phyloP scores from a whole-genome alignment of 2,113 vertebrate species.

The Phylloscopus trochiloides region DNA sequence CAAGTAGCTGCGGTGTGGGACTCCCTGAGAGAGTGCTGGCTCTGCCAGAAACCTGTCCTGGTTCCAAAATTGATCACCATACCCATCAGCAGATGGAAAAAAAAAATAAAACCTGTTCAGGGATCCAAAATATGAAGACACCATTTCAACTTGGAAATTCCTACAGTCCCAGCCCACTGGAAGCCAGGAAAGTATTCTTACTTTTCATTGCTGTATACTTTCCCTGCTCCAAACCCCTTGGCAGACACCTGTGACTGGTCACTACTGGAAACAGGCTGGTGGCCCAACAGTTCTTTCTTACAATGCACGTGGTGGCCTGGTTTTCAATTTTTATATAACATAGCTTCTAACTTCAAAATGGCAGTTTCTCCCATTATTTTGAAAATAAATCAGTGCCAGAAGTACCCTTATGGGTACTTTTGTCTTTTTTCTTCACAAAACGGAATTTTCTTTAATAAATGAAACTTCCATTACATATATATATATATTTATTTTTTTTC shows the following conservation, averaged over 20 bases:
- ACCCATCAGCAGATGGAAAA: not conserved
- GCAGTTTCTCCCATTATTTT: not conserved
- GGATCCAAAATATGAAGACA: fast-evolving
- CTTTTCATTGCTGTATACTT: not conserved
- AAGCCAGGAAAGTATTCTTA: not conserved
- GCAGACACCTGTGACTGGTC: not conserved
- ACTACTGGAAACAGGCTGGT: not conserved
- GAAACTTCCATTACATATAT: not conserved
- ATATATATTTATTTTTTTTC: not conserved
- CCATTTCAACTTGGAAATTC: not conserved
- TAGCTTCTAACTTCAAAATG: not conserved
- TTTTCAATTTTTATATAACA: not conserved
- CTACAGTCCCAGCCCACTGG: not conserved
- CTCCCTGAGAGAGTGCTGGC: not conserved
- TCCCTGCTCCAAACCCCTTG: not conserved
- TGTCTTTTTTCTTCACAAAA: not conserved
- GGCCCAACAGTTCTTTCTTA: not conserved
- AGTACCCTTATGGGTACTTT: not conserved
- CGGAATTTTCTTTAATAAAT: not conserved
- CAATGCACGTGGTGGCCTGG: not conserved
- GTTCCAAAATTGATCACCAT: not conserved
- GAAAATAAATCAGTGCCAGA: not conserved
- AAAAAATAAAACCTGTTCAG: not conserved
- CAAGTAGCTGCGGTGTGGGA: not conserved
- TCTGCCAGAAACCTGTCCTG: not conserved